Evolutionary conservation across 2,888 invertebrate species (phyloP), one percentile per base, ranked within the genome.

Genomic region (Unio delphinus): DNA sequence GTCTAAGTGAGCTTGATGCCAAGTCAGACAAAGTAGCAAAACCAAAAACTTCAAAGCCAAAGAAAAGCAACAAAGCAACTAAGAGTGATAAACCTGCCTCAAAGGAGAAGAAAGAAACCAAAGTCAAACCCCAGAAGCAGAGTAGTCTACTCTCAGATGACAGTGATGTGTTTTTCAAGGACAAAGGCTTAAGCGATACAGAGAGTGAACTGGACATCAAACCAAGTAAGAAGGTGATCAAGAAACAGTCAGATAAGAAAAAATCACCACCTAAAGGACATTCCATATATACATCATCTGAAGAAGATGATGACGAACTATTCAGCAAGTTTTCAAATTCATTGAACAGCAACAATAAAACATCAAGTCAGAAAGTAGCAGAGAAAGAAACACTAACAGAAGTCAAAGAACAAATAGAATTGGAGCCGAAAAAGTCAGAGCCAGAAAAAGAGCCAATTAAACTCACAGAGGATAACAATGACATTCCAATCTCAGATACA

Each of bases 251-350:
- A 20, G 68, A 72, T 56, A 68, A 73, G n/a, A 77, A 72, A 61
- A 77, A 77, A 67, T 68, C 64, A 34, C 67, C 73, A 6, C 77
- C 77, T n/a, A 73, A 73, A 64, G 77, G 77, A 17, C 73, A 73
- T 55, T 77, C 77, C 20, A 77, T 77, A 23, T 77, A 77, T 56
- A 77, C 77, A 61, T 70, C 77, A 55, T 77, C 77, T 17, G 77
- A 77, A 56, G 76, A 74, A 18, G 73, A 75, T 18, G 78, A 74
- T 62, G 80, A 80, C 55, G 69, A 74, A 45, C 45, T 45, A 15
- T 45, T 45, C 45, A 45, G 45, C 45, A 45, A 45, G 45, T 45
- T 45, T 45, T 45, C 45, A 15, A 15, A 11, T 11, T 45, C 45
- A 11, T 45, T 45, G 45, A 45, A 45, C 45, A 45, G 45, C 15